Conservation (phyloP, 2,113 vertebrate genomes). For the Orcinus orca region DNA sequence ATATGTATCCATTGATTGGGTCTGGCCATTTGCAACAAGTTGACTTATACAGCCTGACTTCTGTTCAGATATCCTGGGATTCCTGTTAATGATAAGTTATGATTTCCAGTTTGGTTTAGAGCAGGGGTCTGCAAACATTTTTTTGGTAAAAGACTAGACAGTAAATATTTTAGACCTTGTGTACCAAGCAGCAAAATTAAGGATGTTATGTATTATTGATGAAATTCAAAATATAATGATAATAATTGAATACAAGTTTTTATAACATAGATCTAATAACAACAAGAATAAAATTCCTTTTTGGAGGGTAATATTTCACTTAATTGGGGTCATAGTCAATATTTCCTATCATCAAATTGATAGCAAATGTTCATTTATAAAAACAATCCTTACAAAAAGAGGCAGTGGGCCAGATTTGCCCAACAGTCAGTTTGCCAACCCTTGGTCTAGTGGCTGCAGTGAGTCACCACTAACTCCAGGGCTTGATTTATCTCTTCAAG, state of each 20-base stretch:
- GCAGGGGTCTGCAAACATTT: not conserved
- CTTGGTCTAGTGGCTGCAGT: not conserved
- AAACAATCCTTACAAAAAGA: not conserved
- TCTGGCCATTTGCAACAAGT: not conserved
- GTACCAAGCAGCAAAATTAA: not conserved
- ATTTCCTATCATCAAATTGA: not conserved
- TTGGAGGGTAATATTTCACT: not conserved
- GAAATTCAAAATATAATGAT: constrained; percentile 11
- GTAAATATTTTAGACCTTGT: not conserved
- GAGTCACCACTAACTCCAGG: not conserved
- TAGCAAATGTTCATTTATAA: not conserved
- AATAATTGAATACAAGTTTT: not conserved
- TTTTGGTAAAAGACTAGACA: not conserved
- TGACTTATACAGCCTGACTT: not conserved
- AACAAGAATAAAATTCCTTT: not conserved
- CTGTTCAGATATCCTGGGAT: not conserved
- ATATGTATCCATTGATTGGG: not conserved
- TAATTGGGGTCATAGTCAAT: not conserved
- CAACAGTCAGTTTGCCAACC: not conserved
- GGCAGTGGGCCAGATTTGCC: not conserved
- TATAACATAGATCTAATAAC: not conserved
- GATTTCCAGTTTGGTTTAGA: not conserved
- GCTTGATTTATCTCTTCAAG: not conserved
- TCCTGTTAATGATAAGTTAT: not conserved
- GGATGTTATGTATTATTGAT: not conserved